Evolutionary conservation across 2,113 vertebrate genomes (phyloP).

Genomic region (Menidia beryllina): DNA sequence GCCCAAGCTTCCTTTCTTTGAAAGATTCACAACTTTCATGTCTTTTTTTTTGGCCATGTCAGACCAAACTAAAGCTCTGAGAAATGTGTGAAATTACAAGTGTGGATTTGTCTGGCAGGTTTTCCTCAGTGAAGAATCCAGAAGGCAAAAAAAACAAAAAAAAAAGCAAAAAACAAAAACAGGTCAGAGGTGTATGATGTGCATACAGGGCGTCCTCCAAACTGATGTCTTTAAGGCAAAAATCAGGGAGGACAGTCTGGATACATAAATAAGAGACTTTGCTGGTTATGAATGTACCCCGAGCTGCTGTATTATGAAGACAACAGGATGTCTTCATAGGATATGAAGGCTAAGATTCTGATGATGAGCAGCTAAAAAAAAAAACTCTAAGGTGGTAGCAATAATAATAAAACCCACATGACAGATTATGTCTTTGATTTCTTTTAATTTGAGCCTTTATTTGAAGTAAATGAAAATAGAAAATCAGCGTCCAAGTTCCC

Average conservation of each 20-base stretch:
- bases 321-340: neutral
- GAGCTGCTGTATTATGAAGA: neutral
- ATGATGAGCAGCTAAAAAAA: no score
- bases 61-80: neutral
- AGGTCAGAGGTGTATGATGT: neutral
- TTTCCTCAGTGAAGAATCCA: no score
- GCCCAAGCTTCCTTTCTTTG: slow-evolving; percentile 9
- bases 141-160: no score
- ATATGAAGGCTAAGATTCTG: neutral
- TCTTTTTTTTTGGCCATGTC: neutral
- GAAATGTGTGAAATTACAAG: no score
- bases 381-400: no score
- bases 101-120: no score
- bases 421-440: no score
- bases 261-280: neutral
- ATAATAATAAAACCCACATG: no score
- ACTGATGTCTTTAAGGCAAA: neutral
- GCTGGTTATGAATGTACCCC: neutral
- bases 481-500: no score
- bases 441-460: no score
- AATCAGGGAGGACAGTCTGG: neutral
- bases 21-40: neutral
- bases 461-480: no score
- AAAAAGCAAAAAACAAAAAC: no score
- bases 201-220: neutral